Evolutionary conservation across 2,888 invertebrate species (phyloP), one percentile per base, ranked within the genome.

Genomic region (Trichogramma dendrolimi): DNA sequence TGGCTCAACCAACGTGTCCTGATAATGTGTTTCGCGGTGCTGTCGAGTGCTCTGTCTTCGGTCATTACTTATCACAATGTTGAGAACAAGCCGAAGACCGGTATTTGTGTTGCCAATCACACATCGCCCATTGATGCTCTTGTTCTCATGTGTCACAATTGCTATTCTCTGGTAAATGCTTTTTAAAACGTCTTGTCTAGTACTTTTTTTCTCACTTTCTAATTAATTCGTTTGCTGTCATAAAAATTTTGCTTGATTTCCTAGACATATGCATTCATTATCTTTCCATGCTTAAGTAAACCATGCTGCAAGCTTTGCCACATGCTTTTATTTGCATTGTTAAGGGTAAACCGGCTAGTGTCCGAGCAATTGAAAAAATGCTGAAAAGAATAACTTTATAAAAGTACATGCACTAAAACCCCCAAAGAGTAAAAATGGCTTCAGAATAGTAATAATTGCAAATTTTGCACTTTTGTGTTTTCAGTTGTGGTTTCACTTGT

Each of bases 41-140:
- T 97, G 69, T 92, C 94, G 59, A 88, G 96, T 66, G 92, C 96
- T 58, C 87, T 97, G 73, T 96, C 97, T 6, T 87, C 91, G 41
- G 92, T 93, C 65, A 87, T 93, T 70, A 89, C 87, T 40, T 93
- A 92, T 80, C 92, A 94, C 81, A 92, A 89, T 78, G 86, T 86
- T 59, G 92, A 94, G 77, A 92, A 95, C 79, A 86, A 87, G 71
- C 96, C 96, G 43, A 86, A 86, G 72, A 87, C 88, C 50, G 87
- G 89, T 64, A 98, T 98, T 72, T 98, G 97, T 82, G 99, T 99
- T 41, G 98, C 98, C 54, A 99, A 99, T 82, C 99, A 99, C 81
- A 99, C 99, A 5, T 96, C 96, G 67, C 99, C 99, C 4, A 96
- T 99, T 69, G 99, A 99, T 81, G 96, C 94, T 60, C 86, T 98